Base-by-base conservation (phyloP, 2,797 vertebrate genomes). In the Sebastolobus alascanus region DNA sequence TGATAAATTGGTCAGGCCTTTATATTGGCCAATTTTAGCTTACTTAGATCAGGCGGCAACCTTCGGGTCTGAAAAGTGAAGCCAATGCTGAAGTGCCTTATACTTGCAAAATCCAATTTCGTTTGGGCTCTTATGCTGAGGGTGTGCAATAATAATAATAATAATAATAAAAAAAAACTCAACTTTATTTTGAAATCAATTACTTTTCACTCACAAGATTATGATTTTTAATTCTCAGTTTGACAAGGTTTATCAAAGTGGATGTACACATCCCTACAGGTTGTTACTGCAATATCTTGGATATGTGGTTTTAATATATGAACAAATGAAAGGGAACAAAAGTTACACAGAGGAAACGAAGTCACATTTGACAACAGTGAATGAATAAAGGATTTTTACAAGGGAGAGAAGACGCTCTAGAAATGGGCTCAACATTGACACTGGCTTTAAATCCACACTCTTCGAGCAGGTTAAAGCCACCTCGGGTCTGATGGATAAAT, bases 381-480 rank as follows among this genome's bases (percentile, higher is more conserved):
- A 22, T 55, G 31, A 27, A 66, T 6, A 16, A 64, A 50, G 10
- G 4, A n/a, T 73, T 73, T 75, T 37, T 60, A 64, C 3, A 22
- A 56, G 5, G 20, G 1, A 10, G 18, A 66, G 10, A 52, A 27
- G 14, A 8, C 46, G 16, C 38, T 69, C 22, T 29, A 13, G 38
- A 65, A 58, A 50, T 13, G 10, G 18, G 27, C 43, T 46, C 4
- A 58, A 37, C 9, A 20, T 35, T 67, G 6, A 61, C 37, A 18
- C 11, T 12, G 43, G 33, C n/a, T 37, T 73, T 60, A 73, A 75
- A 77, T 10, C 58, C 52, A 61, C 40, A 20, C 37, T 69, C 65
- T 65, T 77, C 0, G 20, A 58, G 27, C 54, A 78, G 43, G 74
- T 85, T 79, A 54, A 78, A 76, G 61, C 60, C 75, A 73, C 67